Conservation (phyloP, 2,888 invertebrate species). For the Elmis aenea region DNA sequence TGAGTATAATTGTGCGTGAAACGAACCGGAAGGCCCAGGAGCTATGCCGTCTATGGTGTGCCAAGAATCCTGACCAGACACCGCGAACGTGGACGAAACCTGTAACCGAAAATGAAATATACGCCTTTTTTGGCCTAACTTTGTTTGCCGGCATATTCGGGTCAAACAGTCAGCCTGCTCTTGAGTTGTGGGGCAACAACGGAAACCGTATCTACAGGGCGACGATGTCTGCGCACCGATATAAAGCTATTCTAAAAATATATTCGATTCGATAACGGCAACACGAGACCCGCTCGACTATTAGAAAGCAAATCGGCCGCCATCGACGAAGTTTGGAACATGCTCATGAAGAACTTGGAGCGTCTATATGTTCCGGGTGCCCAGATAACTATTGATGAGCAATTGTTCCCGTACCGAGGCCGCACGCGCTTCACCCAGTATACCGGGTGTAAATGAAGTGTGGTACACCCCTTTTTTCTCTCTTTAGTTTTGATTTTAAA, state of each 20-base stretch:
- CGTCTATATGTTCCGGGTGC: background rate
- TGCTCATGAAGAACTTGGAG: too few species aligned
- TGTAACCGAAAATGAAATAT: slow-evolving; percentile 2
- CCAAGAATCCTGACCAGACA: background rate
- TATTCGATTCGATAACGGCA: too few species aligned
- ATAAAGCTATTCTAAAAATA: too few species aligned
- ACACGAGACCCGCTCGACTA: slow-evolving; percentile 1
- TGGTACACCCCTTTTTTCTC: too few species aligned
- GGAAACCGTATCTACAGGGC: background rate
- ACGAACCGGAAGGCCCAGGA: too few species aligned
- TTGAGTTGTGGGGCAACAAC: slow-evolving; percentile 2
- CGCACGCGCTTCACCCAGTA: too few species aligned
- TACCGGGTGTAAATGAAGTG: too few species aligned
- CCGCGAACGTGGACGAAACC: too few species aligned
- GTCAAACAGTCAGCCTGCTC: background rate
- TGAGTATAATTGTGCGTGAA: too few species aligned
- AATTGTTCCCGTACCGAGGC: too few species aligned
- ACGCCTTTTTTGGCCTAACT: background rate
- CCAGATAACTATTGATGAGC: background rate
- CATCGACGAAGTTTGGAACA: slow-evolving; percentile 1
- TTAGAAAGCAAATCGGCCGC: slow-evolving; percentile 1
- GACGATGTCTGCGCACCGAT: slow-evolving; percentile 1
- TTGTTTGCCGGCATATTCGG: slow-evolving; percentile 3
- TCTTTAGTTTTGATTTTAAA: too few species aligned
- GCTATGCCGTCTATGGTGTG: too few species aligned